These are phyloP conservation scores for Galagoides demidoff DNA, from an alignment of 2,797 vertebrate genomes.

Conservation along the genomic window DNA sequence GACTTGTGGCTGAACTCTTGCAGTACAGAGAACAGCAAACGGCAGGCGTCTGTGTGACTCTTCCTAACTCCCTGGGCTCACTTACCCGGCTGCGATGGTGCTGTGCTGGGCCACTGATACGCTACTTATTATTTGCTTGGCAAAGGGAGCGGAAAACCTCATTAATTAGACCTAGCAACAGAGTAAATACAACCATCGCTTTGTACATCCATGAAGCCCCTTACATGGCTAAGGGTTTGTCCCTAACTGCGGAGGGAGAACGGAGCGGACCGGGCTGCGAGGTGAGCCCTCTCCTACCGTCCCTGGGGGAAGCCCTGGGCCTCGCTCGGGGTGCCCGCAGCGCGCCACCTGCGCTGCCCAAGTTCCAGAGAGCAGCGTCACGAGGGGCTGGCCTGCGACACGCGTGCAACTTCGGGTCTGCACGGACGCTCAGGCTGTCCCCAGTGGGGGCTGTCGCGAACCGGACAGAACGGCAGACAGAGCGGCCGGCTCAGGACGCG, in stretches of 20 bases:
- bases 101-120: neutral
- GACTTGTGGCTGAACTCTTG: neutral
- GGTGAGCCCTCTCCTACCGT: neutral
- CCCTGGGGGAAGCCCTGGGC: neutral
- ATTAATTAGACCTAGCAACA: constrained; percentile 11
- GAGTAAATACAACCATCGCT: constrained; percentile 1
- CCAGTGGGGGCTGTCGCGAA: neutral
- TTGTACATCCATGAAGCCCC: neutral
- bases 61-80: neutral
- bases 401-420: neutral
- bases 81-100: neutral
- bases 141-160: neutral
- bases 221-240: neutral
- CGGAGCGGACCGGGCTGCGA: neutral
- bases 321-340: too few relatives aligned
- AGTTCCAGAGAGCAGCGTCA: constrained; percentile 41
- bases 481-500: neutral
- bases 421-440: neutral
- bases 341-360: neutral
- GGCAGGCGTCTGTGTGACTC: neutral
- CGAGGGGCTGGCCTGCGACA: neutral
- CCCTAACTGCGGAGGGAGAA: neutral
- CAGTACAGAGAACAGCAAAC: neutral
- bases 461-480: neutral
- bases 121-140: constrained; percentile 37